phyloP scores from a whole-genome alignment of 2,113 vertebrate species.

The Bettongia penicillata region DNA sequence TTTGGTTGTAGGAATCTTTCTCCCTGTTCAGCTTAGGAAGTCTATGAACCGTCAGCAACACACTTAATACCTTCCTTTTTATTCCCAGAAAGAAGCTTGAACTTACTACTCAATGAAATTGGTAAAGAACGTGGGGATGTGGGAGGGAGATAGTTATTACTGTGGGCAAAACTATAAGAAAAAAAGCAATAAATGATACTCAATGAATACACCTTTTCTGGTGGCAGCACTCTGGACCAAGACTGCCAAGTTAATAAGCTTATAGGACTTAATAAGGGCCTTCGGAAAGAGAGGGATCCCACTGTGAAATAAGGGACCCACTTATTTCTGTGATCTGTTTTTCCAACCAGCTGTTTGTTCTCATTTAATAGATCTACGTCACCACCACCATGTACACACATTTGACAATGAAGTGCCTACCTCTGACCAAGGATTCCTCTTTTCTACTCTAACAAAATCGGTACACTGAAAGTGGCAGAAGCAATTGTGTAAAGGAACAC shows the following conservation, averaged over 20 bases:
- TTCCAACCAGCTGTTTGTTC: neutral
- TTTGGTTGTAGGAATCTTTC: conserved; percentile 50
- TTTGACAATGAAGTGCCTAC: neutral
- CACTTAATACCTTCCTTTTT: conserved; percentile 57
- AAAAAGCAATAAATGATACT: neutral
- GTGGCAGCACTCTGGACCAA: neutral
- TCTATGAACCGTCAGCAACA: conserved; percentile 60
- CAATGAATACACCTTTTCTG: neutral
- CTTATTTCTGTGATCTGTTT: conserved; percentile 1
- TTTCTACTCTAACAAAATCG: neutral
- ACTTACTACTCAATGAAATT: conserved; percentile 59
- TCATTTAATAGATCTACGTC: neutral
- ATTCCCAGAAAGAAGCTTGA: conserved; percentile 21
- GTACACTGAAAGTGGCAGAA: neutral
- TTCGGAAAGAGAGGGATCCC: neutral
- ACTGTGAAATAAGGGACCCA: neutral
- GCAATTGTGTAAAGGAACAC: neutral
- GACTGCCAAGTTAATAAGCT: neutral
- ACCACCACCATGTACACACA: neutral
- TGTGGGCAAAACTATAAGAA: conserved; percentile 37
- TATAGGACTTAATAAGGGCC: neutral
- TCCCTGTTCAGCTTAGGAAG: conserved; percentile 55
- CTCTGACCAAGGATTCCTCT: neutral
- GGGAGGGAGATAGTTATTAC: conserved; percentile 36
- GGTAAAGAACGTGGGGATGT: conserved; percentile 41